phyloP scores from a whole-genome alignment of 2,113 vertebrate species.

The Sclerurus mexicanus region DNA sequence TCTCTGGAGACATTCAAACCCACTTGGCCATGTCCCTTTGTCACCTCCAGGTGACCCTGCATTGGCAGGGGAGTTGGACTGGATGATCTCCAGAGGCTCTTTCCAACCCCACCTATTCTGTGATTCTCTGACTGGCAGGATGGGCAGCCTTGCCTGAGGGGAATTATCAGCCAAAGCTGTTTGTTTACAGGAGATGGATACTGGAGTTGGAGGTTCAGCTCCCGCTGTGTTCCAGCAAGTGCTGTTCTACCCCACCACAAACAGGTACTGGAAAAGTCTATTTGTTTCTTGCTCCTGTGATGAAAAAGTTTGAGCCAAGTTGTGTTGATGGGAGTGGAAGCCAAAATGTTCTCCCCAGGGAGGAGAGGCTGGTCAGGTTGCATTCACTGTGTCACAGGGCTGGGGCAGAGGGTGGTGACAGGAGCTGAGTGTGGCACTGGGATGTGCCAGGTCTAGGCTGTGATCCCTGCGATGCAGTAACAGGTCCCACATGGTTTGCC shows the following conservation, averaged over 20 bases:
- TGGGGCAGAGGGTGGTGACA: background rate
- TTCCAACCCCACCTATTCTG: too few species aligned
- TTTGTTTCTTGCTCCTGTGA: background rate
- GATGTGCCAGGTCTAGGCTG: background rate
- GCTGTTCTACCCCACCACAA: accelerated
- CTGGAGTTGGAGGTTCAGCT: background rate
- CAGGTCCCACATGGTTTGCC: too few species aligned
- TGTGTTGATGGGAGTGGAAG: too few species aligned
- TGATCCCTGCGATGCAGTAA: background rate
- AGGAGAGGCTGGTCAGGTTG: background rate
- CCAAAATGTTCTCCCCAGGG: background rate
- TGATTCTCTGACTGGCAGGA: too few species aligned
- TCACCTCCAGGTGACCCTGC: background rate
- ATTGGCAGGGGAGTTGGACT: background rate
- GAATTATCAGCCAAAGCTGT: too few species aligned
- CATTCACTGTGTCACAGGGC: too few species aligned
- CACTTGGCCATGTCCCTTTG: background rate
- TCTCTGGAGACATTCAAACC: background rate
- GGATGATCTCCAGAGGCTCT: background rate
- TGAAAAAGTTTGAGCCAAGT: background rate
- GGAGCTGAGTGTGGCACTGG: background rate
- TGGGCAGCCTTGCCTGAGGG: too few species aligned
- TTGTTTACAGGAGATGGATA: accelerated
- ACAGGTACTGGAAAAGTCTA: accelerated
- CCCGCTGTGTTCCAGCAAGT: accelerated